Conservation (phyloP, 2,113 vertebrate species). For the Mirounga angustirostris region DNA sequence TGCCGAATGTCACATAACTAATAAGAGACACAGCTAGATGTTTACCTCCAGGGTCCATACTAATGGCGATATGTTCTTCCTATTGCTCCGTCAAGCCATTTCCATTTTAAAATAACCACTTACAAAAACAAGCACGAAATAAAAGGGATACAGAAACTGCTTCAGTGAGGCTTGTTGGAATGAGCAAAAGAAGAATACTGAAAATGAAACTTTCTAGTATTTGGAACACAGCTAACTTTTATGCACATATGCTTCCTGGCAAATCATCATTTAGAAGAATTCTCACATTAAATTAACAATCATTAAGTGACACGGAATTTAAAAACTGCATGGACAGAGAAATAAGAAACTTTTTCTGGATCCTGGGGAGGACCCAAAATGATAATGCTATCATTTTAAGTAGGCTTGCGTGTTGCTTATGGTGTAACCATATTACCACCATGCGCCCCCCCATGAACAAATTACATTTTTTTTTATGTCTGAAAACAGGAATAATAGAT, state of each 20-base stretch:
- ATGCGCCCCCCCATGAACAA: background rate
- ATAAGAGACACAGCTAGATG: background rate
- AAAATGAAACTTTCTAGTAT: background rate
- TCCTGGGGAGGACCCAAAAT: background rate
- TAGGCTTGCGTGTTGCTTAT: background rate
- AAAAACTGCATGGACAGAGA: background rate
- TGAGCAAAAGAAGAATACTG: background rate
- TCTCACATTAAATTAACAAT: background rate
- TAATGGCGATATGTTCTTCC: background rate
- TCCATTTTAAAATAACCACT: constrained; percentile 19
- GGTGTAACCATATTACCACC: background rate
- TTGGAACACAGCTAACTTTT: background rate
- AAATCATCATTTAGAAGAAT: constrained; percentile 1
- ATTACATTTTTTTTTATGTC: constrained; percentile 33
- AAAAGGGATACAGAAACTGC: background rate
- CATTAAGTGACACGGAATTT: background rate
- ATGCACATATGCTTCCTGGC: background rate
- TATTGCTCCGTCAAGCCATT: background rate
- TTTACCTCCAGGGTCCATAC: background rate
- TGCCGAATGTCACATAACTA: background rate
- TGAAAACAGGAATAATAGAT: constrained; percentile 8
- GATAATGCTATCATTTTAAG: background rate
- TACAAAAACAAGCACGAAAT: background rate
- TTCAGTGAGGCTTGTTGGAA: background rate
- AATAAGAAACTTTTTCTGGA: background rate